phyloP scores from a whole-genome alignment of 2,113 vertebrate genomes.

The Aepyceros melampus region DNA sequence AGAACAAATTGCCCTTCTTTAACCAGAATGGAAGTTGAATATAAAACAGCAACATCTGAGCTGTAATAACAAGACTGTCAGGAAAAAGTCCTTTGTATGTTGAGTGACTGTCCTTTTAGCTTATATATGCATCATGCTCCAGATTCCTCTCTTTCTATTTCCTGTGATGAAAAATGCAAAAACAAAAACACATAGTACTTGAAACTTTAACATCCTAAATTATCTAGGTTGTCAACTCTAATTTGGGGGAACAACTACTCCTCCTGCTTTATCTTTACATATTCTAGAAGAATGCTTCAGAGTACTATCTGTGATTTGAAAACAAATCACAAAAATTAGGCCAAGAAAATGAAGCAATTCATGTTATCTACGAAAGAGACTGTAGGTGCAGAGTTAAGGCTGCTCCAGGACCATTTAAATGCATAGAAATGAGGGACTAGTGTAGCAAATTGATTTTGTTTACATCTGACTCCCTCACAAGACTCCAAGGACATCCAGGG shows the following conservation, averaged over 20 bases:
- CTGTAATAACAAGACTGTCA: background rate
- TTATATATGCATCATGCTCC: conserved; percentile 25
- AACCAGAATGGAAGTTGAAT: conserved; percentile 6
- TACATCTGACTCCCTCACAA: background rate
- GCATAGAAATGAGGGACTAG: background rate
- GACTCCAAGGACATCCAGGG: background rate
- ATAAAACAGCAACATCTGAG: conserved; percentile 31
- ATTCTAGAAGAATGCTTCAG: background rate
- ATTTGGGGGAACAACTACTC: background rate
- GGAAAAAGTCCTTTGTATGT: background rate
- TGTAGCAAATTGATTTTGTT: background rate
- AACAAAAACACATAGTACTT: background rate
- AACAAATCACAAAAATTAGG: background rate
- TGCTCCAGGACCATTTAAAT: background rate
- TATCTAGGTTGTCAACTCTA: background rate
- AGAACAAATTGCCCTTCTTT: conserved; percentile 27
- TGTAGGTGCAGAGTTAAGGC: background rate
- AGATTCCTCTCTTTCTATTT: background rate
- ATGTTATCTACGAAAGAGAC: background rate
- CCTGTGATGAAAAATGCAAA: background rate
- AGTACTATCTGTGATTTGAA: background rate
- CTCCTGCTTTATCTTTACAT: background rate
- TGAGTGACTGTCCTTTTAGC: conserved; percentile 36
- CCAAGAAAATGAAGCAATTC: background rate
- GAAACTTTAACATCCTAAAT: background rate